These are phyloP conservation scores for Lysandra coridon DNA, from an alignment of 2,888 invertebrate genomes.

Conservation along the genomic window DNA sequence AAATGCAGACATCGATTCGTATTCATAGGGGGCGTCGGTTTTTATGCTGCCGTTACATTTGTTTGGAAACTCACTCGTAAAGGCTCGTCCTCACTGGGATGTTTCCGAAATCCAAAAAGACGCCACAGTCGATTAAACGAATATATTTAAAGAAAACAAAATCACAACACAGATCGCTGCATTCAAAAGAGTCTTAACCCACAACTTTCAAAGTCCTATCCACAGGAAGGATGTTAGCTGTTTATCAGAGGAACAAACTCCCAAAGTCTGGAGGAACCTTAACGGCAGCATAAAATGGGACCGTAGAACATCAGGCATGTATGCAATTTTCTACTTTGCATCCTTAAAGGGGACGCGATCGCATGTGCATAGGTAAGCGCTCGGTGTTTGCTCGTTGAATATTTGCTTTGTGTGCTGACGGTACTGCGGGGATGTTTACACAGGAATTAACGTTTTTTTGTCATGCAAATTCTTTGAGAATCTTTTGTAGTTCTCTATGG, in stretches of 20 bases:
- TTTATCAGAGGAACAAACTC: constrained; percentile 3
- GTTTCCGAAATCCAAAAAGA: neutral
- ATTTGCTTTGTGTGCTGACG: constrained; percentile 28
- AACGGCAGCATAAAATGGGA: constrained; percentile 50
- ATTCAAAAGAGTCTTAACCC: neutral
- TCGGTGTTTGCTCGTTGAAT: constrained; percentile 30
- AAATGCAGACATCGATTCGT: constrained; percentile 38
- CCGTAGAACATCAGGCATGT: constrained; percentile 46
- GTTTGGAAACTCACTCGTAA: neutral
- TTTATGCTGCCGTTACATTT: neutral
- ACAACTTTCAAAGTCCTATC: neutral
- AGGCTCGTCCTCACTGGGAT: neutral
- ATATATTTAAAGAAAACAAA: neutral
- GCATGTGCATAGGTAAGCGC: constrained; percentile 33
- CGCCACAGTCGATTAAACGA: neutral
- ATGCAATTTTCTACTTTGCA: constrained; percentile 49
- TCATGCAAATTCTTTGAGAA: constrained; percentile 13
- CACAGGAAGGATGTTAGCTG: neutral
- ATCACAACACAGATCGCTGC: neutral
- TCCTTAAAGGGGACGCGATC: constrained; percentile 34
- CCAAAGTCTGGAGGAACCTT: constrained; percentile 42
- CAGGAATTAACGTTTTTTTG: constrained; percentile 22
- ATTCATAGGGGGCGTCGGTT: constrained; percentile 51
- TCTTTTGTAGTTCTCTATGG: neutral
- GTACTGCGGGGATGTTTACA: constrained; percentile 5